A percentile compares a stretch with the other conserved stretches of the same genome.
phyloP scores from a whole-genome alignment of 2,113 vertebrate genomes.

The Oreochromis niloticus region DNA sequence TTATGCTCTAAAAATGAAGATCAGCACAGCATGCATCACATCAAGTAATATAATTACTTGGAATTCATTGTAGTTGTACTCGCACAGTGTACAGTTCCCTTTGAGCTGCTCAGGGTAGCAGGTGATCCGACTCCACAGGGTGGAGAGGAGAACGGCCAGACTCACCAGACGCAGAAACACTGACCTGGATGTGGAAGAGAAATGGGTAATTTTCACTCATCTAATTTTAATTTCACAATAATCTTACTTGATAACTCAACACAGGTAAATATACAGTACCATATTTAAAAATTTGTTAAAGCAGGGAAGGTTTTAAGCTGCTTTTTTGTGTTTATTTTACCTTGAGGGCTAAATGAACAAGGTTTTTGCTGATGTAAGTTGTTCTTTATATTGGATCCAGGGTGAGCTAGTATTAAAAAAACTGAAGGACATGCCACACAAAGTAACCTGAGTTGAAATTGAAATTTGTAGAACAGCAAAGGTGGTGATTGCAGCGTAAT shows the following conservation, averaged over 20 bases:
- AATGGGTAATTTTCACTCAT: background rate
- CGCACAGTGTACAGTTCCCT: too few species aligned
- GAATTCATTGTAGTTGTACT: too few species aligned
- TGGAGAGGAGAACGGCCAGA: constrained; percentile 73
- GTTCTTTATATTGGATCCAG: too few species aligned
- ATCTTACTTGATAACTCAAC: background rate
- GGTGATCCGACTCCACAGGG: constrained; percentile 81
- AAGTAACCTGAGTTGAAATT: background rate
- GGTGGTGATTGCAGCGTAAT: background rate
- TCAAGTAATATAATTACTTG: constrained; percentile 59
- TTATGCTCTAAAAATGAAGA: background rate
- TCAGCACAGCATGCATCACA: background rate
- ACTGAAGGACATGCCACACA: too few species aligned
- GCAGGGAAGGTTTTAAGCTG: background rate
- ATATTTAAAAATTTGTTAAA: background rate
- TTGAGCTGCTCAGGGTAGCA: too few species aligned
- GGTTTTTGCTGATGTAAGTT: too few species aligned
- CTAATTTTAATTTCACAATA: background rate
- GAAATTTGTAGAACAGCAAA: background rate
- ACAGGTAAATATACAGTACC: background rate
- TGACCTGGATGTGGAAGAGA: constrained; percentile 58
- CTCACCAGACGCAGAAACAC: constrained; percentile 79
- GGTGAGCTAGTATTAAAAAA: too few species aligned
- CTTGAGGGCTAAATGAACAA: too few species aligned
- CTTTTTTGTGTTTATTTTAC: too few species aligned